phyloP scores from a whole-genome alignment of 37 sponge, comb jelly and placozoan genomes.

The Theonella swinhoei region DNA sequence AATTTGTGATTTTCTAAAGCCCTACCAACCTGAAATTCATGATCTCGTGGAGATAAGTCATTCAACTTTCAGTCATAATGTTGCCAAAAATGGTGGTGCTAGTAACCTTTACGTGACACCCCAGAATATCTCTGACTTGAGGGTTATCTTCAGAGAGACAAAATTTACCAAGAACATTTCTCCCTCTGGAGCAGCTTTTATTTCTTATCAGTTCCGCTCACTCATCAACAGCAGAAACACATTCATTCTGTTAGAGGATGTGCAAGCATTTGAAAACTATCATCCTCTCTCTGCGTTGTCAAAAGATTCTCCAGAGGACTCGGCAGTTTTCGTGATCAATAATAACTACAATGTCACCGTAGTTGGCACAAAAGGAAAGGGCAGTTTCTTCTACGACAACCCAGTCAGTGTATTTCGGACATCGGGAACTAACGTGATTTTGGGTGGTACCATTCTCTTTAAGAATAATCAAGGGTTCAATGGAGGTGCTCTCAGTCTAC shows the following conservation, averaged over 20 bases:
- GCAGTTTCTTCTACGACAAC: constrained; percentile 18
- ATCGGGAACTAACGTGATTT: constrained; percentile 5
- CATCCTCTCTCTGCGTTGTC: neutral
- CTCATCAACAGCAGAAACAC: neutral
- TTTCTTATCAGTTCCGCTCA: neutral
- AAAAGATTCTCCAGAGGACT: neutral
- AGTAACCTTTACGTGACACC: neutral
- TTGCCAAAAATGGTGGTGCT: neutral
- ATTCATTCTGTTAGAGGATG: constrained; percentile 21
- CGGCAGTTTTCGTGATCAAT: constrained; percentile 20
- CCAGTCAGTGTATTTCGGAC: constrained; percentile 14
- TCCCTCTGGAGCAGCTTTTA: neutral
- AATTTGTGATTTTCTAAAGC: neutral
- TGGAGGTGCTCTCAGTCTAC: constrained; percentile 9
- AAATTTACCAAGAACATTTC: neutral
- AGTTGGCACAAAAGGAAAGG: constrained; percentile 1
- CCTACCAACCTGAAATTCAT: constrained; percentile 16
- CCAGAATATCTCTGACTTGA: neutral
- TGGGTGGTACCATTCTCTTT: constrained; percentile 23
- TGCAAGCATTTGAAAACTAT: constrained; percentile 18
- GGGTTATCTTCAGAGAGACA: neutral
- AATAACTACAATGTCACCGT: constrained; percentile 14
- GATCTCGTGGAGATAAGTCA: neutral
- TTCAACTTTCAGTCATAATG: neutral
- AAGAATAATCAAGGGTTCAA: neutral